phyloP scores from a whole-genome alignment of 2,888 invertebrate species.

The Plebejus argus region DNA sequence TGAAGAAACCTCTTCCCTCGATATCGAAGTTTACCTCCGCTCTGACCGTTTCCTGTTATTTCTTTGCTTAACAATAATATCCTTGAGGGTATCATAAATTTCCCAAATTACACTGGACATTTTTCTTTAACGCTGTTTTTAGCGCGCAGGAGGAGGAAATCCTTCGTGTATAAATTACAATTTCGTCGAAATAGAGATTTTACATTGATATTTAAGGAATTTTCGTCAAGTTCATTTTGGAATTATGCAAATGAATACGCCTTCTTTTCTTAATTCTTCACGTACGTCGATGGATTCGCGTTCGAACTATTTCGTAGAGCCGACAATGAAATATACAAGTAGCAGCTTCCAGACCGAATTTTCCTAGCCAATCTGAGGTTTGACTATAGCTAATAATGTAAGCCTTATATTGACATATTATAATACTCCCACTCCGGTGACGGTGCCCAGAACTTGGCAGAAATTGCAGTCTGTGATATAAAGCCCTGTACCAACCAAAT shows the following conservation, averaged over 20 bases:
- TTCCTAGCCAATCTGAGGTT: too few species aligned
- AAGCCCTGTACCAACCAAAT: too few species aligned
- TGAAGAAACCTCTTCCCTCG: neutral
- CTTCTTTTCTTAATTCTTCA: too few species aligned
- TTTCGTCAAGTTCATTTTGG: neutral
- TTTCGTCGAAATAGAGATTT: neutral
- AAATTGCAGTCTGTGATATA: too few species aligned
- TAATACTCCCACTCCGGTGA: too few species aligned
- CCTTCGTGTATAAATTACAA: slow-evolving; percentile 2
- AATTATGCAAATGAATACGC: neutral
- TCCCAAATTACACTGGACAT: neutral
- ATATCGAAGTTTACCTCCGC: neutral
- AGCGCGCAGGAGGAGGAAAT: neutral
- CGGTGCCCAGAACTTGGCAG: too few species aligned
- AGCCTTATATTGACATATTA: too few species aligned
- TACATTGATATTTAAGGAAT: neutral
- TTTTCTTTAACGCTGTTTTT: slow-evolving; percentile 19
- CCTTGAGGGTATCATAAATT: neutral
- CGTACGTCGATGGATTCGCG: too few species aligned
- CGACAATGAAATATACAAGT: too few species aligned
- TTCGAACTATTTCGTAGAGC: too few species aligned
- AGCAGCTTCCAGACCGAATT: too few species aligned
- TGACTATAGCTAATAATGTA: too few species aligned
- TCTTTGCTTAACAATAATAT: neutral
- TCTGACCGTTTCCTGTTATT: slow-evolving; percentile 16